Percentiles rank a stretch among this genome's conserved stretches.
Evolutionary conservation across 2,888 invertebrate genomes (phyloP).

Genomic region (Sesia bembeciformis): DNA sequence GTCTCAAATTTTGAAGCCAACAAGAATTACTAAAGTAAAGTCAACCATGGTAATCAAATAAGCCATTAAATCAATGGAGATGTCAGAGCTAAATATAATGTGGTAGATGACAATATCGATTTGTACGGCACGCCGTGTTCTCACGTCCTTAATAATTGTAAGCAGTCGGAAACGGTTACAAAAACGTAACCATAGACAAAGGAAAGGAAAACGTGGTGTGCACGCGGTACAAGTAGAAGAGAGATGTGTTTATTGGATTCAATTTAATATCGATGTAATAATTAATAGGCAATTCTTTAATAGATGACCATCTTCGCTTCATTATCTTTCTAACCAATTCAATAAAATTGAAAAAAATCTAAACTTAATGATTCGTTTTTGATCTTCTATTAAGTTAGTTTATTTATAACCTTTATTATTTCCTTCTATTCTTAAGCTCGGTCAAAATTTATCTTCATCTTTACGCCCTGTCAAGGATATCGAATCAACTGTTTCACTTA

Average conservation of each 20-base stretch:
- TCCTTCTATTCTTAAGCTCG: too few relatives aligned
- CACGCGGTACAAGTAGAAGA: slow-evolving; percentile 33
- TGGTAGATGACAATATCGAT: slow-evolving; percentile 29
- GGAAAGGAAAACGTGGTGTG: slow-evolving; percentile 54
- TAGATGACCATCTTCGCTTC: too few relatives aligned
- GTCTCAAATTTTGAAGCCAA: neutral
- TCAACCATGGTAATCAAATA: slow-evolving; percentile 32
- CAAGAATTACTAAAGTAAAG: slow-evolving; percentile 7
- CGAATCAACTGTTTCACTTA: too few relatives aligned
- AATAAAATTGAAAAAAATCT: too few relatives aligned
- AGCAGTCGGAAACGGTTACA: slow-evolving; percentile 64
- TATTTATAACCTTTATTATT: too few relatives aligned
- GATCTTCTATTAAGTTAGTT: too few relatives aligned
- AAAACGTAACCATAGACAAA: slow-evolving; percentile 63
- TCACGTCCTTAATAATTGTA: slow-evolving; percentile 66
- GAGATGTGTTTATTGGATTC: neutral
- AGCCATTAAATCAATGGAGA: slow-evolving; percentile 26
- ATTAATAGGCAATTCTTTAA: neutral
- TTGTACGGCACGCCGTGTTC: slow-evolving; percentile 37
- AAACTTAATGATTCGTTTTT: too few relatives aligned
- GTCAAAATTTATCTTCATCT: too few relatives aligned
- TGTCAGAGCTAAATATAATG: slow-evolving; percentile 42
- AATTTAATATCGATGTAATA: neutral
- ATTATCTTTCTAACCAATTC: too few relatives aligned
- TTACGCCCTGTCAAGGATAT: too few relatives aligned